Evolutionary conservation across 2,113 vertebrate species (phyloP), one percentile per base, ranked within the genome.

Genomic region (Salvelinus namaycush): DNA sequence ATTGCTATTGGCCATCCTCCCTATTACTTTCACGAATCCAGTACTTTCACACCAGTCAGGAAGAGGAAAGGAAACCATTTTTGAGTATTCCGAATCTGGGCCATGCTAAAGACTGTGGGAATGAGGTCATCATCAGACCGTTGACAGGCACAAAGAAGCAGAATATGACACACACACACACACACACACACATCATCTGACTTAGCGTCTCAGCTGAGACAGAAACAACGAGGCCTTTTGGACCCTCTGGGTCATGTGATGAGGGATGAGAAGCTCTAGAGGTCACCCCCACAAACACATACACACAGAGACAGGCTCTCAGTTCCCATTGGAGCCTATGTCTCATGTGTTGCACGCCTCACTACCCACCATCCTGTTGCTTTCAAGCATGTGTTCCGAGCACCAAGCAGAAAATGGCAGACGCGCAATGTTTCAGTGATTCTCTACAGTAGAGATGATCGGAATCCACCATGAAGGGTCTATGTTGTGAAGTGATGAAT

Each of bases 181-280:
- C 34, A 39, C 34, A 39, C 34, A 39, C 39, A 34, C 57, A 22
- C 29, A 29, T 87, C 80, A 84, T 79, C 87, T 89, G 89, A 90
- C 62, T 39, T 5, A 2, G 18, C 20, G 72, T 80, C 74, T 76
- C 72, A 77, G 75, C 72, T 76, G 72, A 34, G 74, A 68, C 80
- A 87, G 78, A 89, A 65, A 91, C 89, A 90, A 91, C 49, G 11
- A 79, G 78, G 67, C 79, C 84, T 80, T 86, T 82, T 79, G 73
- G 73, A 76, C 64, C 49, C 48, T 78, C 78, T 60, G 79, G 79
- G 78, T 81, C 22, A 77, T 39, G 64, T 39, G 39, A 44, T 44
- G 9, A 44, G 39, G 80, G 76, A 73, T 27, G 77, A 80, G 79
- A 83, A 14, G 70, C 78, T 70, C 65, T 0, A 44, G 74, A 69